Percentiles rank a stretch among this genome's conserved stretches.
phyloP scores from a whole-genome alignment of 2,113 vertebrate species.

The Herpailurus yagouaroundi region DNA sequence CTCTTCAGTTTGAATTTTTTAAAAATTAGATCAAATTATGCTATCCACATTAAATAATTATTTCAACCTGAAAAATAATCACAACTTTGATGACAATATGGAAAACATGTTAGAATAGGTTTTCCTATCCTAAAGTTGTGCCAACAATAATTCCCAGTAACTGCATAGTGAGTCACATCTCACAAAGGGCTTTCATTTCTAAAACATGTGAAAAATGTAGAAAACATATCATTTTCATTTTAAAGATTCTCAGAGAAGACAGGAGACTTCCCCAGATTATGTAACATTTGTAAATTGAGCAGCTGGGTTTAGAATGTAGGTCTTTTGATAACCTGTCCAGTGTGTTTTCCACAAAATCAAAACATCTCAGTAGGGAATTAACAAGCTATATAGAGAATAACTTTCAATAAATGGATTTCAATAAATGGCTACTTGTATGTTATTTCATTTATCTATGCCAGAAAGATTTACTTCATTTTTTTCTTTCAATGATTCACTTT shows the following conservation, averaged over 20 bases:
- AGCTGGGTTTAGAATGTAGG: not conserved
- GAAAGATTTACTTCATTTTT: not conserved
- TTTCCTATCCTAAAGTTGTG: not conserved
- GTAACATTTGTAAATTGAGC: not conserved
- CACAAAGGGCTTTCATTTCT: not conserved
- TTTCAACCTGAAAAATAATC: conserved; percentile 26
- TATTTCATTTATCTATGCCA: not conserved
- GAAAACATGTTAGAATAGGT: not conserved
- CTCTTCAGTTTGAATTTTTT: not conserved
- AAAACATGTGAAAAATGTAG: not conserved
- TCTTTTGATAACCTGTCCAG: not conserved
- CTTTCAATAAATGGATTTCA: not conserved
- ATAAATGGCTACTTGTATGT: not conserved
- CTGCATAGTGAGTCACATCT: not conserved
- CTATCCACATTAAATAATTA: not conserved
- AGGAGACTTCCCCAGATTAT: not conserved
- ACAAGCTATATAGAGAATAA: not conserved
- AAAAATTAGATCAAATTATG: conserved; percentile 38
- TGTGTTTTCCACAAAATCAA: conserved; percentile 20
- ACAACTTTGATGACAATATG: not conserved
- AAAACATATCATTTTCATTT: not conserved
- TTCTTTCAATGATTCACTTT: not conserved
- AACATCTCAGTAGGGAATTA: not conserved
- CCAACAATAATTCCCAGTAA: not conserved
- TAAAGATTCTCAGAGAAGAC: not conserved